Conservation (phyloP, 1,140 invertebrate genomes). For the Augochlora pura region DNA sequence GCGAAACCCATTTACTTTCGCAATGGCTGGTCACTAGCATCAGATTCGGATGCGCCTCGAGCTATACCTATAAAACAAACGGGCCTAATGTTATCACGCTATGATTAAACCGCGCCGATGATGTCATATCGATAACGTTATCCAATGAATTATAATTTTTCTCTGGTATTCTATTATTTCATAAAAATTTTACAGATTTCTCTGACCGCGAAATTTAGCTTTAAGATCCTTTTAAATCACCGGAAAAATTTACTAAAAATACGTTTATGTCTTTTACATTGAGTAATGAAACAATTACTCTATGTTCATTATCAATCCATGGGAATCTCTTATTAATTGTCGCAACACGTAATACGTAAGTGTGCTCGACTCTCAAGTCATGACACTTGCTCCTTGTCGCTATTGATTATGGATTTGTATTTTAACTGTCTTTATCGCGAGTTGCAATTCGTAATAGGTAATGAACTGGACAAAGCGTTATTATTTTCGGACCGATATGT, state of each 20-base stretch:
- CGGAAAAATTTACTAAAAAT: no score
- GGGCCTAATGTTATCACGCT: background rate
- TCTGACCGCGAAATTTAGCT: no score
- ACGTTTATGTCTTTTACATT: no score
- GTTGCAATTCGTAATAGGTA: background rate
- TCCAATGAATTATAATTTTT: background rate
- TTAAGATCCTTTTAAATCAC: no score
- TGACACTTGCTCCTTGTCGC: no score
- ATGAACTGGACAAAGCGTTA: background rate
- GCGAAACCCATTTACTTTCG: constrained; percentile 39
- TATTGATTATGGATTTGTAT: background rate
- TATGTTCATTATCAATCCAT: no score
- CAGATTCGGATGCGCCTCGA: constrained; percentile 6
- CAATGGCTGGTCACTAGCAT: constrained; percentile 1
- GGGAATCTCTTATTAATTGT: no score
- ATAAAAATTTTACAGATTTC: no score
- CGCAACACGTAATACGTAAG: no score
- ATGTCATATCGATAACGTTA: background rate
- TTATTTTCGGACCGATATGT: background rate
- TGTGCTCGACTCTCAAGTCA: no score
- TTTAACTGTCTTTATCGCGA: constrained; percentile 9
- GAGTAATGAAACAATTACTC: no score
- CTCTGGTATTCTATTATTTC: no score
- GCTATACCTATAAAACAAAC: constrained; percentile 20
- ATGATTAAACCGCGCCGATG: background rate